Evolutionary conservation across 92 coral and sea anemone species (phyloP), one percentile per base, ranked within the genome.

Genomic region (Porites evermanni): DNA sequence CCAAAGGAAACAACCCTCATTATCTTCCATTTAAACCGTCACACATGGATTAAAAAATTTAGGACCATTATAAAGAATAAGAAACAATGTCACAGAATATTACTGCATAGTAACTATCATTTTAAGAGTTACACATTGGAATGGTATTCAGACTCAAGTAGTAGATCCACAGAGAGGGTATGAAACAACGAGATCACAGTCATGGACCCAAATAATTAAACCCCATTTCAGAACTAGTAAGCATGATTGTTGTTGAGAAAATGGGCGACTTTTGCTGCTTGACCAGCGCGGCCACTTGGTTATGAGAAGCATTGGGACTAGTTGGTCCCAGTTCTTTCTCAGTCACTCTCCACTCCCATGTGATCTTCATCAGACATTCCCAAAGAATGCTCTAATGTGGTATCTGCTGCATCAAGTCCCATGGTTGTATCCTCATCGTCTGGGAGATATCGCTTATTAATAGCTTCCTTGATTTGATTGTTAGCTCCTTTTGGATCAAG

Each of bases 381-480:
- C 70, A 85, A 88, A 63, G 94, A 92, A 72, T 90, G 94, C 64
- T 90, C 97, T 94, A 89, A 92, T 7, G 93, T 89, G 81, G 88
- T 88, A 17, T 74, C 97, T 52, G 80, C 63, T 26, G 91, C 38
- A 19, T 86, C 93, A 50, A 91, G 78, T 14, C 94, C 96, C 78
- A 88, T 78, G 58, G 94, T 87, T 52, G 92, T 93, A 83, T 97
- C 99, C 70, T 95, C 99, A 75, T 96, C 99, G 75, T 97, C 99
- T 54, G 99, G 98, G 75, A 97, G 91, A 86, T 97, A 97, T 67
- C 99, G 89, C 74, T 95, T 97, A 88, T 97, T 98, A n/a, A 97
- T 93, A 64, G 99, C 99, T 67, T 97, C 99, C 75, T 97, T 97
- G 85, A 97, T 97, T 82, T 97, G 99, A 76, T 97, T 97, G 84